Base-by-base conservation (phyloP, 2,888 invertebrate genomes). In the Notodonta dromedarius region DNA sequence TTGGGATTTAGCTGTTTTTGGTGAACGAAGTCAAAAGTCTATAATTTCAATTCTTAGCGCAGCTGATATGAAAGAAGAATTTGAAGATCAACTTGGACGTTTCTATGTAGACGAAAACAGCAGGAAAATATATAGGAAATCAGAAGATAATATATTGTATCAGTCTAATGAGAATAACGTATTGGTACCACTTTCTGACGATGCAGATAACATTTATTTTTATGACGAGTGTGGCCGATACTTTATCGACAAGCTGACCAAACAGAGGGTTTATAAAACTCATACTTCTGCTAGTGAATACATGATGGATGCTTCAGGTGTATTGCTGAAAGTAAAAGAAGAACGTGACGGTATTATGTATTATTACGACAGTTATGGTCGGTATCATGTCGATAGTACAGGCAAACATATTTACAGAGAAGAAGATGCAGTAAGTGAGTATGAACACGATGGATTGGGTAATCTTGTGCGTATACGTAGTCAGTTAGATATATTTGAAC, bases 141-240 rank as follows among this genome's bases (percentile, higher is more conserved):
- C 84, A 8, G 82, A 85, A 52, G 85, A 86, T 74, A 80, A 85
- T 4, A 82, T 65, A 9, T 70, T 85, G 4, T 90, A 89, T 67
- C 93, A 93, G 68, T 80, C 80, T 53, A 91, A 93, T 79, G 93
- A 93, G 71, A 66, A 65, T 35, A 85, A 88, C 59, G 78, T 85
- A 71, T 81, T 93, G 59, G 90, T 93, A 5, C 86, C 88, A 40
- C 55, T 93, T 35, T 66, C 82, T 62, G 93, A 93, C 73, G 91
- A 92, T 67, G 61, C 58, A 42, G 79, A 84, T 7, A 86, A 89
- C 61, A 62, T 92, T 62, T 93, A 87, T 77, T 93, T 79, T 74
- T 93, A 87, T 73, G 93, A 93, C 63, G 89, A 90, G 69, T 93
- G 93, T 73, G 93, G 93, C 7, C 85, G 93, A 56, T 92, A 93